Base-by-base conservation (phyloP, 2,888 invertebrate species). In the Tiliacea citrago region DNA sequence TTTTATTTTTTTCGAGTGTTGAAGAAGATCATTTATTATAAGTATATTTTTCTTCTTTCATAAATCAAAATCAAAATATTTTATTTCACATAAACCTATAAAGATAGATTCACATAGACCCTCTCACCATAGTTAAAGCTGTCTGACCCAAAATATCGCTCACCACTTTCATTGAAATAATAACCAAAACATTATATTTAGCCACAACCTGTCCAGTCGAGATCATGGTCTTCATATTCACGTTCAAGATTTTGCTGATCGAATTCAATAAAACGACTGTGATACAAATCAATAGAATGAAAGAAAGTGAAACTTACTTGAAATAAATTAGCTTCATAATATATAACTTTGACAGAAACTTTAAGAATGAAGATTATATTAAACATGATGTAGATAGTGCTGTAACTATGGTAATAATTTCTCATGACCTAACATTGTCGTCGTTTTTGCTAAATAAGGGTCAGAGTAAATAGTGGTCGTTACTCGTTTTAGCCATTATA, bases 401-500 rank as follows among this genome's bases (percentile, higher is more conserved):
- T 39, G 9, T 29, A 39, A 55, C 21, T 35, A 63, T 45, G 12
- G 5, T 16, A 39, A 49, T 21, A 18, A 16, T 55, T 77, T 51
- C 55, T 29, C 69, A 62, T 10, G 49, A 57, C 62, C 77, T 62
- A 62, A 42, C 35, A 55, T 62, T 67, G 29, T 51, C 4, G 0
- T 24, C 21, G 12, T 42, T 35, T 42, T 16, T 49, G 4, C 7
- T 1, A 73, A 60, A 10, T 1, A 73, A 60, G 18, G 39, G 29
- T 49, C 18, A 39, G 12, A 42, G 7, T 29, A 4, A 18, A n/a
- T 4, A 39, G 21, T 16, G 3, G 16, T 4, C 12, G 5, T 39
- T 39, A 39, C 39, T 39, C 7, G 39, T 24, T 29, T n/a, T 7
- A 66, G 47, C 24, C 24, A 4, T 8, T 63, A 63, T 7, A 63